Evolutionary conservation across 2,113 vertebrate genomes (phyloP).

Genomic region (Periophthalmodon schlosseri): DNA sequence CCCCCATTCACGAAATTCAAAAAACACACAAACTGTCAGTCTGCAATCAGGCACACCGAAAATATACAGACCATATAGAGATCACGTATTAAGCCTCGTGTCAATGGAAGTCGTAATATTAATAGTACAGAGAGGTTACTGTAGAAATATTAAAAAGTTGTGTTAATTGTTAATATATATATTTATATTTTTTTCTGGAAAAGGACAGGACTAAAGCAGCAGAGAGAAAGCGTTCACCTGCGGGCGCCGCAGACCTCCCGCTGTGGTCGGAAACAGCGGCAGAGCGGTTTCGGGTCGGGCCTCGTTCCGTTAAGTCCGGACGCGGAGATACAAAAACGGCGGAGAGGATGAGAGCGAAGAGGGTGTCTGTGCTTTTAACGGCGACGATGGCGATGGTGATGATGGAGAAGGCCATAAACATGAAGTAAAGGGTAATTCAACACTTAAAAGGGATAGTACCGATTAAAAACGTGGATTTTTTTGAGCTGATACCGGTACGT

Average conservation of each 20-base stretch:
- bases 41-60: constrained; percentile 40
- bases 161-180: constrained; percentile 17
- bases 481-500: too few species aligned
- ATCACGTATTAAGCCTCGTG: constrained; percentile 26
- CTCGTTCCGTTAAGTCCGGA: constrained; percentile 18
- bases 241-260: constrained; percentile 11
- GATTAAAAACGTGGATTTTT: constrained; percentile 2
- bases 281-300: constrained; percentile 19
- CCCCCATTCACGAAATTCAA: not conserved
- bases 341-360: not conserved
- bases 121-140: constrained; percentile 16
- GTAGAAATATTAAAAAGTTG: constrained; percentile 27
- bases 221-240: constrained; percentile 33
- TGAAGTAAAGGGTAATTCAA: constrained; percentile 44
- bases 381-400: constrained; percentile 34
- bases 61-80: constrained; percentile 19
- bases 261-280: not conserved
- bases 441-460: constrained; percentile 15
- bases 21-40: constrained; percentile 34
- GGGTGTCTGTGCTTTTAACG: constrained; percentile 57
- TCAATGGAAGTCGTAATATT: constrained; percentile 36
- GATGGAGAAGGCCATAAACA: constrained; percentile 40
- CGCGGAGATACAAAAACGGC: constrained; percentile 20
- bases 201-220: constrained; percentile 31
- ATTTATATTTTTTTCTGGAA: not conserved